These are phyloP conservation scores for Acanthosepion pharaonis DNA, from an alignment of 2,888 invertebrate species.

Conservation along the genomic window DNA sequence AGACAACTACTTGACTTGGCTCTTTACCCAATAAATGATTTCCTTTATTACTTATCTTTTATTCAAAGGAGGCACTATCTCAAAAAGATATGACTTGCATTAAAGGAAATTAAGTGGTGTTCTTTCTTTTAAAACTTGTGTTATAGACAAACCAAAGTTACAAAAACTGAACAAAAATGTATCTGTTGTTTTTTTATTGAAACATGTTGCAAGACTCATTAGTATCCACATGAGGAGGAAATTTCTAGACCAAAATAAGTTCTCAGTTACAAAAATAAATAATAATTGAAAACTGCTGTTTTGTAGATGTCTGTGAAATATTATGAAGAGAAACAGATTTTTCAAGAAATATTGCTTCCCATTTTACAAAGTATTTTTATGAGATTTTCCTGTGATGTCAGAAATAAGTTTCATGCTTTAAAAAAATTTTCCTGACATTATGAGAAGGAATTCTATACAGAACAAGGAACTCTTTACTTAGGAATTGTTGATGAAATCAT, in stretches of 20 bases:
- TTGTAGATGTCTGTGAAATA: neutral
- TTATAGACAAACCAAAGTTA: neutral
- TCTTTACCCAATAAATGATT: neutral
- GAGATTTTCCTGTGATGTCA: neutral
- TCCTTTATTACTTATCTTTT: conserved; percentile 20
- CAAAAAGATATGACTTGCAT: neutral
- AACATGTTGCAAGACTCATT: neutral
- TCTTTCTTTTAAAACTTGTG: neutral
- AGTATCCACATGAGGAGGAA: neutral
- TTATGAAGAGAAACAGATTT: neutral
- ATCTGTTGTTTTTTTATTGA: neutral
- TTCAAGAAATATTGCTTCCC: neutral
- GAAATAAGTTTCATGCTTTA: neutral
- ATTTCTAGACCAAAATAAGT: neutral
- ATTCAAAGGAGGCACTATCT: neutral
- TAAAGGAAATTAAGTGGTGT: neutral
- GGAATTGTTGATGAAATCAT: too few species aligned
- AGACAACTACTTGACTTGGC: neutral
- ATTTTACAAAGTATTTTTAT: neutral
- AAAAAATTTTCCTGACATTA: neutral
- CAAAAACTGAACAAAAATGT: neutral
- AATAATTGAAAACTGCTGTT: neutral
- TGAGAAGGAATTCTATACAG: neutral
- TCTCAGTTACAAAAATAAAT: neutral
- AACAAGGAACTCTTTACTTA: neutral